Conservation (phyloP, 2,113 vertebrate species). For the Bubo scandiacus region DNA sequence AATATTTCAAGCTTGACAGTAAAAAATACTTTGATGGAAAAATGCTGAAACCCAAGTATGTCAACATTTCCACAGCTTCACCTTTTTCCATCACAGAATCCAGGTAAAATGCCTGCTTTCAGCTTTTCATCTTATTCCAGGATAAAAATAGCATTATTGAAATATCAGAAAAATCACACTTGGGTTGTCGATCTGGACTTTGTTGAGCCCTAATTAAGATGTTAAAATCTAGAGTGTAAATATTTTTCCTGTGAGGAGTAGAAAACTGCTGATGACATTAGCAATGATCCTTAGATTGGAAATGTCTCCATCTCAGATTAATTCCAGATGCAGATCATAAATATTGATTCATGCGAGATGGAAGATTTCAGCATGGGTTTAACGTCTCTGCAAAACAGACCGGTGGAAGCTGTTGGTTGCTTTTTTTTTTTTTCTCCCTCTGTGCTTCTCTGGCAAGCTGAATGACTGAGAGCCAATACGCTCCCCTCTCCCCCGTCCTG, state of each 20-base stretch:
- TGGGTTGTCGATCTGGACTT: not conserved
- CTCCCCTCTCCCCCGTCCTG: accelerated
- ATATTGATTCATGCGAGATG: conserved; percentile 32
- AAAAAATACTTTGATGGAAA: not conserved
- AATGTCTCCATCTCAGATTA: conserved; percentile 25
- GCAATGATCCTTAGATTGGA: conserved; percentile 15
- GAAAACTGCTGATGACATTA: not conserved
- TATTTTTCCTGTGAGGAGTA: not conserved
- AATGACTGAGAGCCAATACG: no score
- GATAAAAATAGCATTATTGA: not conserved
- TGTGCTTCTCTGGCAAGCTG: not conserved
- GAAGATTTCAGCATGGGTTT: not conserved
- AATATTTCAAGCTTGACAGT: not conserved
- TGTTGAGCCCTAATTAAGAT: not conserved
- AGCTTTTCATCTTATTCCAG: not conserved
- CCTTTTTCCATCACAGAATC: not conserved
- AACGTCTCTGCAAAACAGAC: not conserved
- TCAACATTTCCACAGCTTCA: not conserved
- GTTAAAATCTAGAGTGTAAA: not conserved
- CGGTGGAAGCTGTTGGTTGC: not conserved
- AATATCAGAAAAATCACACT: not conserved
- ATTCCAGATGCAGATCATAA: conserved; percentile 47
- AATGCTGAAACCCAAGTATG: not conserved
- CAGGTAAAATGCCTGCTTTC: not conserved
- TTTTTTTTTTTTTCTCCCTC: not conserved